Percentiles rank a stretch among this genome's conserved stretches.
These are phyloP conservation scores for Synergus japonicus DNA, from an alignment of 2,888 invertebrate species.

Conservation along the genomic window DNA sequence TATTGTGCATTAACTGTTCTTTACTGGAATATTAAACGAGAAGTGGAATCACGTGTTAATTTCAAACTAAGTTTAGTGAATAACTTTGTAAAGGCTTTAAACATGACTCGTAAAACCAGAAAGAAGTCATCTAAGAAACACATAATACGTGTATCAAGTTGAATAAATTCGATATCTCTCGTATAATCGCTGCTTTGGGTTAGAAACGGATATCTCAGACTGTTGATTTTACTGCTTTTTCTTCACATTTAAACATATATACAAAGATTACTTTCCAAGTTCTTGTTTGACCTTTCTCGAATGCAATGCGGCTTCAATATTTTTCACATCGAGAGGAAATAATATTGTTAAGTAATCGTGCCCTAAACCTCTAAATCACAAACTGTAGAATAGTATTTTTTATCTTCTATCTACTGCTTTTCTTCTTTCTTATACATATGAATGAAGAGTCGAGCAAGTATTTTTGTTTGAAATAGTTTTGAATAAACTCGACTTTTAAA, in stretches of 20 bases:
- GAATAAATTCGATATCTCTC: constrained; percentile 33
- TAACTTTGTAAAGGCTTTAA: constrained; percentile 15
- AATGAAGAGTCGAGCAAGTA: neutral
- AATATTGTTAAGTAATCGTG: constrained; percentile 1
- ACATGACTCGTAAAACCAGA: constrained; percentile 17
- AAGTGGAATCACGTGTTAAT: constrained; percentile 32
- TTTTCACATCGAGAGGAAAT: neutral
- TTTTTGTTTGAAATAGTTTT: neutral
- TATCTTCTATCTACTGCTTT: neutral
- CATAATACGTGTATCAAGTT: constrained; percentile 11
- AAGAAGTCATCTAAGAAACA: constrained; percentile 29
- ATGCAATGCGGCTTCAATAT: neutral
- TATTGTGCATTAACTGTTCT: neutral
- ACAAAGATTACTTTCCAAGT: constrained; percentile 14
- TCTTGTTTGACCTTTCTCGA: constrained; percentile 11
- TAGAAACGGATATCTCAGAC: neutral
- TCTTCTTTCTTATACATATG: neutral
- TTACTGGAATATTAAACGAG: constrained; percentile 25
- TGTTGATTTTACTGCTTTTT: constrained; percentile 25
- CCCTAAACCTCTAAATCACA: neutral
- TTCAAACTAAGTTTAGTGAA: constrained; percentile 27
- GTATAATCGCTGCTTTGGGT: constrained; percentile 27
- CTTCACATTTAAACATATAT: neutral
- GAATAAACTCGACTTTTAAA: constrained; percentile 18
- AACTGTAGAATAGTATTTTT: neutral